These are phyloP conservation scores for Plectus sambesii DNA, from an alignment of 1,140 invertebrate genomes.

Conservation along the genomic window DNA sequence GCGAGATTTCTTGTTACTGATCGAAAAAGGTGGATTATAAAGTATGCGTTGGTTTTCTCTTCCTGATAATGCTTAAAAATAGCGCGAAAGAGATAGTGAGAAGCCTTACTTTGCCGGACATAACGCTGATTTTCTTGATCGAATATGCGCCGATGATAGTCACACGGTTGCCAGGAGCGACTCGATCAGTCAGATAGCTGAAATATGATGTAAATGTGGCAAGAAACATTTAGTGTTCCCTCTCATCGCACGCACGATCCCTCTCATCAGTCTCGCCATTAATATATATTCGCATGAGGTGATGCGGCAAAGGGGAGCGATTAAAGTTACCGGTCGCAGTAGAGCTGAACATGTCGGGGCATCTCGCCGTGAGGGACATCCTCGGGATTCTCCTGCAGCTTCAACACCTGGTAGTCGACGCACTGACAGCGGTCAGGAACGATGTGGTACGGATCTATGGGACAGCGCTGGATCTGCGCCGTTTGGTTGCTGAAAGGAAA, in stretches of 20 bases:
- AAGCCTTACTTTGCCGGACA: constrained; percentile 48
- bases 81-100: constrained; percentile 2
- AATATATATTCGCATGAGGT: background rate
- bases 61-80: constrained; percentile 17
- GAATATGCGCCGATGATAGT: constrained; percentile 88
- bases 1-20: too few relatives aligned
- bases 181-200: constrained; percentile 70
- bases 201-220: constrained; percentile 1
- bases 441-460: constrained; percentile 94
- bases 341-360: constrained; percentile 86
- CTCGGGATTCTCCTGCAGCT: constrained; percentile 90
- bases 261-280: too few relatives aligned
- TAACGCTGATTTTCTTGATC: constrained; percentile 75
- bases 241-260: constrained; percentile 88
- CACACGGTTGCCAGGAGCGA: constrained; percentile 90
- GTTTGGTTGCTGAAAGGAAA: constrained; percentile 61
- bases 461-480: constrained; percentile 70
- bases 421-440: constrained; percentile 91
- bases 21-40: too few relatives aligned
- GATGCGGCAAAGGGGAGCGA: too few relatives aligned
- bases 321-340: constrained; percentile 64
- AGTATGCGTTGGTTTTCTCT: constrained; percentile 3
- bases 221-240: constrained; percentile 46
- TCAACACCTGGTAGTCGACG: constrained; percentile 75
- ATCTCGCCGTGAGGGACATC: constrained; percentile 95